Evolutionary conservation across 2,797 vertebrate species (phyloP), one percentile per base, ranked within the genome.

Genomic region (Enteromius viviparus): DNA sequence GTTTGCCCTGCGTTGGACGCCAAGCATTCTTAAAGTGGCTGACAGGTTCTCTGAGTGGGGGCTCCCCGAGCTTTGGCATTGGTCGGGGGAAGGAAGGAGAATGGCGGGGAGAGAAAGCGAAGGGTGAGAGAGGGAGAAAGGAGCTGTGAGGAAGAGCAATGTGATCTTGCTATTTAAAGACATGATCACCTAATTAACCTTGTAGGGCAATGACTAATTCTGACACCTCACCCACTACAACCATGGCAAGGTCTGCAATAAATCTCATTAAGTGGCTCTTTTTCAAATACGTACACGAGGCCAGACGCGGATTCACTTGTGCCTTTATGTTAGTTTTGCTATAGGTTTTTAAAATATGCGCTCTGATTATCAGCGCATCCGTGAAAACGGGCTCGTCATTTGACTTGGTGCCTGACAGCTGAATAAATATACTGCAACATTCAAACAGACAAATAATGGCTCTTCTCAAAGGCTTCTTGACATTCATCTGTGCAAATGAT

Each of bases 151-250:
- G 86, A 89, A 89, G 89, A 92, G 91, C 89, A 88, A 89, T 89
- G 92, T 91, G 89, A 91, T 91, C 89, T 89, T 87, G 91, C 93
- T 94, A 93, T 94, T 94, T 94, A 94, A 94, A 94, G 93, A 92
- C 92, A 90, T 89, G 87, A 94, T 95, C 93, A 93, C 92, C 93
- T 94, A 94, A 95, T 95, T 94, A 94, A 94, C 94, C 94, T 94
- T 94, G 93, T 89, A 92, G 86, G 91, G 89, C 92, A 85, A 86
- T 89, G 90, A 93, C 89, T 90, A 89, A 93, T 91, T 91, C 90
- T 90, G 90, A 93, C 89, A 91, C 84, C 88, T 82, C 79, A 89
- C 87, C 89, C 89, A 86, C 88, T 88, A 87, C 81, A 86, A 89
- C 89, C 87, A 88, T 51, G 85, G 88, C 74, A 88, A 86, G 65